A percentile compares a stretch with the other conserved stretches of the same genome.
Conservation (phyloP, 2,113 vertebrate genomes). For the Siniperca knerii region DNA sequence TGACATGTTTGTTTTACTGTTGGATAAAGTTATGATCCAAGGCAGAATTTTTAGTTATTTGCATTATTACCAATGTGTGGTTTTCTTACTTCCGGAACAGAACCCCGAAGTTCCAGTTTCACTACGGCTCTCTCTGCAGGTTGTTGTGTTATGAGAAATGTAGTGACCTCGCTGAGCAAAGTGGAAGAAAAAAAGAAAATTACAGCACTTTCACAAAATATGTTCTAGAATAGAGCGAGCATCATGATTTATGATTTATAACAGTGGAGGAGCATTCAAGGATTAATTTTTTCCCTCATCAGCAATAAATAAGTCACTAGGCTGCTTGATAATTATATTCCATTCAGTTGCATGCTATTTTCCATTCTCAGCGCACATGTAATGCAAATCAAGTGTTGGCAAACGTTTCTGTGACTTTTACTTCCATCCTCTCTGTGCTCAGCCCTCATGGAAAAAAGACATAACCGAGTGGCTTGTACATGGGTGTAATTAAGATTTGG, state of each 20-base stretch:
- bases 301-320: slow-evolving; percentile 20
- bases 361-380: background rate
- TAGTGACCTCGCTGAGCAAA: background rate
- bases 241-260: background rate
- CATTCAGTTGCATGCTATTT: background rate
- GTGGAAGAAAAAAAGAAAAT: too few relatives aligned
- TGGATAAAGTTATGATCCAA: too few relatives aligned
- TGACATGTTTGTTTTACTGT: too few relatives aligned
- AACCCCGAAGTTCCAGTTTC: background rate
- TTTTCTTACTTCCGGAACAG: background rate
- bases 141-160: background rate
- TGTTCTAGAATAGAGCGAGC: background rate
- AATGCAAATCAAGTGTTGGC: slow-evolving; percentile 37
- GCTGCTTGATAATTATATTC: slow-evolving; percentile 21
- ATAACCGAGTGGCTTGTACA: slow-evolving; percentile 37
- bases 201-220: background rate
- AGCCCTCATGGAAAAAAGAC: slow-evolving; percentile 8
- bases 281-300: background rate
- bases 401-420: slow-evolving; percentile 25
- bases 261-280: slow-evolving; percentile 18
- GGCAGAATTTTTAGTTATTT: too few relatives aligned
- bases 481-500: slow-evolving; percentile 59
- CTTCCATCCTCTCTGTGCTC: slow-evolving; percentile 10
- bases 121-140: background rate
- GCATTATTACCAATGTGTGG: too few relatives aligned